Conservation (phyloP, 1,140 invertebrate species). For the Drosophila sp. region DNA sequence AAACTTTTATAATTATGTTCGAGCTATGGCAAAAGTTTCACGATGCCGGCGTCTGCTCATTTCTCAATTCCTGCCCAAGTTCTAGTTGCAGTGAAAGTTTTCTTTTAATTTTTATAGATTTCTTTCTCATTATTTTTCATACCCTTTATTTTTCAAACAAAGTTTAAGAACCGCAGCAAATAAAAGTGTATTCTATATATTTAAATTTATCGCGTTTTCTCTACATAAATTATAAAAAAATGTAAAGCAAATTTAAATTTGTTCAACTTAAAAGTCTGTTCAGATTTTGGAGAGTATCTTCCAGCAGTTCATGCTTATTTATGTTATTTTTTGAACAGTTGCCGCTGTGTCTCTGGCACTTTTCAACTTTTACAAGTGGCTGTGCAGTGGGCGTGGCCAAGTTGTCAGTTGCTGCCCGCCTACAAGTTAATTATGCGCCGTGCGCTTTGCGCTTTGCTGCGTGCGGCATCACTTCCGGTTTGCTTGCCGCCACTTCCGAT, state of each 20-base stretch:
- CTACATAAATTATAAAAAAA: too few relatives aligned
- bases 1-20: constrained; percentile 84
- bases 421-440: constrained; percentile 78
- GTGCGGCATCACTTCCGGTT: constrained; percentile 69
- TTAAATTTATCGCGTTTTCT: too few relatives aligned
- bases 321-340: background rate
- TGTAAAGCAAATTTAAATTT: too few relatives aligned
- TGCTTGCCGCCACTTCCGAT: constrained; percentile 64
- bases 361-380: constrained; percentile 52
- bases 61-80: constrained; percentile 64
- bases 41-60: constrained; percentile 47
- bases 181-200: too few relatives aligned
- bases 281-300: background rate
- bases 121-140: background rate
- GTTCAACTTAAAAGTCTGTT: background rate
- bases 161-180: too few relatives aligned
- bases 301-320: background rate
- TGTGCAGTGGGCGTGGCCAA: constrained; percentile 50
- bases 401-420: constrained; percentile 38
- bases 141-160: too few relatives aligned
- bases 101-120: constrained; percentile 27
- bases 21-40: constrained; percentile 80
- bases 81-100: constrained; percentile 79
- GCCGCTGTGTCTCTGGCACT: constrained; percentile 29
- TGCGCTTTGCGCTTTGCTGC: constrained; percentile 53